Evolutionary conservation across 2,797 vertebrate species (phyloP), one percentile per base, ranked within the genome.

Genomic region (Clarias platycephalus): DNA sequence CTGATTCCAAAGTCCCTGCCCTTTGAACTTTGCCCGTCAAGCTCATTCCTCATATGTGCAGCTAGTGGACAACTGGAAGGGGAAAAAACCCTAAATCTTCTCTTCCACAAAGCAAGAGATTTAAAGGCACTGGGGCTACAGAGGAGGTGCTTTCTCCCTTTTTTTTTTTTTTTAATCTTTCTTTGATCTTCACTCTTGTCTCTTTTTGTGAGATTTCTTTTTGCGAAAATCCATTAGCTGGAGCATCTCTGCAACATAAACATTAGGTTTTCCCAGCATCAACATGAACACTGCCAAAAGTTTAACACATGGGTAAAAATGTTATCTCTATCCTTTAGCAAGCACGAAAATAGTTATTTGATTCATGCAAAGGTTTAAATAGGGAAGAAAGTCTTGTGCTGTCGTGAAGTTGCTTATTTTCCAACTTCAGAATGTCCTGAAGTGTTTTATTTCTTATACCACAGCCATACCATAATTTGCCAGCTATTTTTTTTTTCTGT

Each of bases 31-130:
- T 82, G 31, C 57, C 60, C 64, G 80, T 79, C 53, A 62, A 76
- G 78, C 31, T 84, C 81, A 86, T 85, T 86, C 74, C 83, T 88
- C 49, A 87, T 71, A 62, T 37, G 26, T 79, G 76, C 44, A 85
- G 72, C 72, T 86, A 64, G 85, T 79, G 88, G 86, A 68, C 75
- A 66, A 31, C 60, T 49, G 28, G 49, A 53, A 13, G 49, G 12
- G 44, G 4, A 49, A 83, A 72, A 81, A 63, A 55, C 68, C 1
- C 3, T 60, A 53, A 75, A 82, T 15, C 64, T n/a, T 58, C 49
- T 75, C 60, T 76, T 75, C 7, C 22, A 60, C 57, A 60, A 70
- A 81, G 64, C 9, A 63, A 7, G 22, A 12, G n/a, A 40, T 40
- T 78, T 40, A 63, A 55, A 74, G 60, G 77, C 62, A 53, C 18